Evolutionary conservation across 2,113 vertebrate genomes (phyloP), one percentile per base, ranked within the genome.

Genomic region (Pterocles burchelli): DNA sequence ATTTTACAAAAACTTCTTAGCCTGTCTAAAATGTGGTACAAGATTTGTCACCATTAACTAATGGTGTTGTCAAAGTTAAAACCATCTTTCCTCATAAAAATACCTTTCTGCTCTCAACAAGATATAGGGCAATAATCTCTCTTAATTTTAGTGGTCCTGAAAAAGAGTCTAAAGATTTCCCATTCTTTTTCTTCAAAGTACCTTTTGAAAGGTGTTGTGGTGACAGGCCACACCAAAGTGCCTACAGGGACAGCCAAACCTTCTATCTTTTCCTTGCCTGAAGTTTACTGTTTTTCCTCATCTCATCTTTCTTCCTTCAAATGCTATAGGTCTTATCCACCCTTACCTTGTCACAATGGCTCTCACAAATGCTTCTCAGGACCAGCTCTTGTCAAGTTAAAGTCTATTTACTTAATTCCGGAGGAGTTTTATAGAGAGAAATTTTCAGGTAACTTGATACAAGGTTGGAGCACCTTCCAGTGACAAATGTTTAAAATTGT

Each of bases 241-340:
- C 87, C 77, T 82, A 52, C n/a, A 87, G 77, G 57, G 80, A 91
- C 45, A 87, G 45, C 25, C 88, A 93, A 67, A 84, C 82, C 55
- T 79, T 81, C 58, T 86, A 9, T 58, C 11, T 89, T 89, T 85
- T 95, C 52, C 84, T 87, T 93, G 13, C 46, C 61, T 74, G 48
- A 84, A 91, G 46, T 80, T 89, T 83, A 79, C 71, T 72, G 38
- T 19, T 87, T 95, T 87, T 85, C 73, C 62, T 92, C 33, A 5
- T 84, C 63, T 92, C 80, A 22, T 81, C 72, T 88, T 93, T 90
- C 61, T 89, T 84, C 31, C n/a, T 89, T 85, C 73, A 90, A 91
- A 87, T 74, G 28, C 41, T 45, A 54, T 28, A 26, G 46, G 62
- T 92, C 14, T 85, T 92, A 87, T 26, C 33, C 58, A 75, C 43